Percentiles rank a stretch among this genome's conserved stretches.
Conservation (phyloP, 2,888 invertebrate species). For the Helleia helle region DNA sequence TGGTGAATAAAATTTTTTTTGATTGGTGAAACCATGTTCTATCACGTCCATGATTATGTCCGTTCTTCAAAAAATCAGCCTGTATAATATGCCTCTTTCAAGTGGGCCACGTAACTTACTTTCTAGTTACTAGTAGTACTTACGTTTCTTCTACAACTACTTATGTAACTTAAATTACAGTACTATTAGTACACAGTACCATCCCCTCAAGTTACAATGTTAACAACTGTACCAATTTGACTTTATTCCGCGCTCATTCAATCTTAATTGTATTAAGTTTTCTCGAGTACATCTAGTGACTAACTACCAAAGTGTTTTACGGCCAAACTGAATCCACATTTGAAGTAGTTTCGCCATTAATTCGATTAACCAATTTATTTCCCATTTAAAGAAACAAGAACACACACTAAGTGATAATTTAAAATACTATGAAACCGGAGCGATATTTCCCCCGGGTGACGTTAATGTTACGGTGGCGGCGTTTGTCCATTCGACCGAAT, state of each 20-base stretch:
- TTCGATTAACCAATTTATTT: constrained; percentile 3
- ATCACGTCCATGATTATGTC: too few relatives aligned
- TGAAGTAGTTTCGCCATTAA: background rate
- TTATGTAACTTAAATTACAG: too few relatives aligned
- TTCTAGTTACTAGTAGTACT: too few relatives aligned
- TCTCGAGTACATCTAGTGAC: too few relatives aligned
- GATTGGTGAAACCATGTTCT: too few relatives aligned
- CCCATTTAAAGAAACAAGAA: constrained; percentile 8
- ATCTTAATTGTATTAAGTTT: too few relatives aligned
- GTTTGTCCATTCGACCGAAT: constrained; percentile 65
- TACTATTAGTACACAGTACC: too few relatives aligned
- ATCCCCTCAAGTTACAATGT: background rate
- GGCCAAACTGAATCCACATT: background rate
- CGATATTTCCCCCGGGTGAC: constrained; percentile 65
- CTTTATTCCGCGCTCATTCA: background rate
- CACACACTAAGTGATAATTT: constrained; percentile 36
- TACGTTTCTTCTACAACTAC: too few relatives aligned
- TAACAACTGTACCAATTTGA: background rate
- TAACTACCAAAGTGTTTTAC: background rate
- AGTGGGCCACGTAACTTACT: too few relatives aligned
- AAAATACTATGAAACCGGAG: constrained; percentile 58
- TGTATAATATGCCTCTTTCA: too few relatives aligned
- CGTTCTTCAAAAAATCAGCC: too few relatives aligned
- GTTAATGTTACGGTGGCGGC: constrained; percentile 65
- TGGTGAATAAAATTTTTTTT: too few relatives aligned